phyloP scores from a whole-genome alignment of 2,113 vertebrate genomes.

The Apistogramma diplotaenia region DNA sequence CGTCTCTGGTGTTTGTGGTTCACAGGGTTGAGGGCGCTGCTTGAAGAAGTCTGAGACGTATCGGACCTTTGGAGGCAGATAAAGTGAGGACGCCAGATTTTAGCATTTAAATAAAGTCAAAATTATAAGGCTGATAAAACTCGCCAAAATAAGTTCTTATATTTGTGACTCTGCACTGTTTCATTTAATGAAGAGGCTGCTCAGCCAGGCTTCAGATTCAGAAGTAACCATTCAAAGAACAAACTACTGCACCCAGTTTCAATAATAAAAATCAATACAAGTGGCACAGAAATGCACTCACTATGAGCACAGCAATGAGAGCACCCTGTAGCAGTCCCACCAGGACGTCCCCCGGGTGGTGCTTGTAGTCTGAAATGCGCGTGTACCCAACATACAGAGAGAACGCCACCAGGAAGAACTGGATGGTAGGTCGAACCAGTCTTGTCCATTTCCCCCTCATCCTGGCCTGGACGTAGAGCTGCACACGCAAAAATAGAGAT shows the following conservation, averaged over 20 bases:
- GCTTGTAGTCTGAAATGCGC: constrained; percentile 89
- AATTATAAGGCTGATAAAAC: background rate
- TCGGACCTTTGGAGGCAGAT: constrained; percentile 76
- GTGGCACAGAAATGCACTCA: constrained; percentile 64
- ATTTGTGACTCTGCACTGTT: background rate
- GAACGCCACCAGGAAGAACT: constrained; percentile 91
- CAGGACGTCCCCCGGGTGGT: constrained; percentile 93
- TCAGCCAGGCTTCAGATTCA: background rate
- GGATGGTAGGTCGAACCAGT: constrained; percentile 88
- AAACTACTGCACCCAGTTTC: background rate
- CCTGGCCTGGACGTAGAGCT: constrained; percentile 90
- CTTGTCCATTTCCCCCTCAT: constrained; percentile 89
- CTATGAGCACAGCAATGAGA: constrained; percentile 85
- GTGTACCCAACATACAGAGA: constrained; percentile 92
- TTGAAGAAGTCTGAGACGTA: constrained; percentile 95
- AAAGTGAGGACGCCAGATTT: background rate
- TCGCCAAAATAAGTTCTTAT: background rate
- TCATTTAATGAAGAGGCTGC: background rate
- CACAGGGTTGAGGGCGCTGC: constrained; percentile 62
- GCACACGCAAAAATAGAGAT: background rate
- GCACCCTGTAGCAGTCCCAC: constrained; percentile 90
- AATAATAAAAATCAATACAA: background rate
- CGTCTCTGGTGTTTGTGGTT: constrained; percentile 36
- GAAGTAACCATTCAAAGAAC: background rate
- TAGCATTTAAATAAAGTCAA: background rate